A percentile compares a stretch with the other conserved stretches of the same genome.
phyloP scores from a whole-genome alignment of 2,113 vertebrate species.

The Hippocampus comes region DNA sequence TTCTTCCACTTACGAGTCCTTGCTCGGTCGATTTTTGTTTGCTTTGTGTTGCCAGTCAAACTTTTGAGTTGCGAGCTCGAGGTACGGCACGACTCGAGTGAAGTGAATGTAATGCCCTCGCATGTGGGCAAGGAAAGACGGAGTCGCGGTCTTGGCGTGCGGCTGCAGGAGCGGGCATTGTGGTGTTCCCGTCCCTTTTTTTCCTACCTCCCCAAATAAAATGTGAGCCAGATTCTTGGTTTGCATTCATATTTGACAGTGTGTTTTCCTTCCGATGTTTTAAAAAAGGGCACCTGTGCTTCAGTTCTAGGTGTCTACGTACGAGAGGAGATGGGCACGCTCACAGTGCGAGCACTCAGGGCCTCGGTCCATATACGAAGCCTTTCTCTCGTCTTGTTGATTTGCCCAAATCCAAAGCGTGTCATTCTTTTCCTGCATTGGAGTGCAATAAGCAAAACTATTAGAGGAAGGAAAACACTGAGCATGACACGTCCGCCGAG shows the following conservation, averaged over 20 bases:
- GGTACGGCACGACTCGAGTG: constrained; percentile 21
- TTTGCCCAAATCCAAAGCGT: neutral
- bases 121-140: too few species aligned
- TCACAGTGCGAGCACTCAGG: neutral
- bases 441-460: neutral
- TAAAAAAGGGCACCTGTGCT: neutral
- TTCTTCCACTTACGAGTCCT: neutral
- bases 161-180: constrained; percentile 21
- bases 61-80: constrained; percentile 40
- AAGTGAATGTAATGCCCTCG: too few species aligned
- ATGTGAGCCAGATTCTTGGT: constrained; percentile 60
- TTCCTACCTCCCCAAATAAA: constrained; percentile 39
- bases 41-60: too few species aligned
- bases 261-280: constrained; percentile 63
- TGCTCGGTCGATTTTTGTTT: too few species aligned
- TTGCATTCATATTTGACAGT: constrained; percentile 67
- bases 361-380: neutral
- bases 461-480: constrained; percentile 55
- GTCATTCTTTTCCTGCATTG: neutral
- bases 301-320: neutral
- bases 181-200: constrained; percentile 19
- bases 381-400: neutral
- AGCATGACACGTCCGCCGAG: constrained; percentile 62
- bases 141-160: constrained; percentile 24
- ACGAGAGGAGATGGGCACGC: neutral